Evolutionary conservation across 2,113 vertebrate species (phyloP), one percentile per base, ranked within the genome.

Genomic region (Trochalopteron elliotii): DNA sequence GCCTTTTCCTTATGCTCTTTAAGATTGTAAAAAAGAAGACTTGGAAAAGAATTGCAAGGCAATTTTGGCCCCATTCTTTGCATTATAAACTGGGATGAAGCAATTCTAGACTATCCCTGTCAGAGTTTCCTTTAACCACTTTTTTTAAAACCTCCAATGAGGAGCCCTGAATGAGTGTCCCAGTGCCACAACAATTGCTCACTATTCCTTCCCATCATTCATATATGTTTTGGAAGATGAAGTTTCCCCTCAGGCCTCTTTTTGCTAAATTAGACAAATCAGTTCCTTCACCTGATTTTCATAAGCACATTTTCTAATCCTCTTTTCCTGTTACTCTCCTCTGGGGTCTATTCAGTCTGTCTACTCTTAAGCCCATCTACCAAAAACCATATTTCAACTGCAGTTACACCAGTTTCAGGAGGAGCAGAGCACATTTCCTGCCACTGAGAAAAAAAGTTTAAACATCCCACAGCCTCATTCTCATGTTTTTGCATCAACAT

Each of bases 251-350:
- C 55, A 83, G 75, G 79, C 63, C 67, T 80, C 85, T 76, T 95
- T 71, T 85, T 85, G 49, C 63, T 93, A 88, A 92, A 95, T 92
- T 69, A 83, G 82, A 95, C 75, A 90, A 88, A 93, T 94, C 57
- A 53, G n/a, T 85, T 86, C 75, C 50, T 97, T 94, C 47, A 83
- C 88, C 67, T 90, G 89, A 53, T 92, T 95, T 94, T 82, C 75
- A 76, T 45, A 90, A 94, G 75, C 44, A 68, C 1, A 0, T 87
- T 91, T 92, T 71, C 63, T 92, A 91, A 96, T 88, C 50, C 42
- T 95, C 53, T 94, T 94, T 93, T 94, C 90, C 85, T 92, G 44
- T 60, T 89, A 35, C 35, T 39, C 47, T 89, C 72, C 91, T 89
- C 89, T 83, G 59, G 63, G 80, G 15, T 95, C 79, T 83, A 35